phyloP scores from a whole-genome alignment of 2,113 vertebrate genomes.

The Cinclus mexicanus region DNA sequence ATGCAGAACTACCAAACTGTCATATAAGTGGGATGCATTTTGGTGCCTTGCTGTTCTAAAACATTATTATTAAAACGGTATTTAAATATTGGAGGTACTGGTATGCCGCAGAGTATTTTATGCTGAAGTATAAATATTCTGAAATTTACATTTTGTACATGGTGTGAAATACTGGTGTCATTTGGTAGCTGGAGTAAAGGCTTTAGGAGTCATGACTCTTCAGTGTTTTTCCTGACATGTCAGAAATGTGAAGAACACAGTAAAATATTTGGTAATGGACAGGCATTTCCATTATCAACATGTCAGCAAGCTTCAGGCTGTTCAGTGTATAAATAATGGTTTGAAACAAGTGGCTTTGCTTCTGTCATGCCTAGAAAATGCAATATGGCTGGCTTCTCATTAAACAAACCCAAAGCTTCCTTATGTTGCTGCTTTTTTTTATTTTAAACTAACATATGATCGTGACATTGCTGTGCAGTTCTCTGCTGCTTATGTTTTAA shows the following conservation, averaged over 20 bases:
- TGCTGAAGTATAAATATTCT: not conserved
- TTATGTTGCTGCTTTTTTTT: conserved; percentile 54
- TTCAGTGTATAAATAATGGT: conserved; percentile 16
- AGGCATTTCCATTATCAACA: not conserved
- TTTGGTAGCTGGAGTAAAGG: not conserved
- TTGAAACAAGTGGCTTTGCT: conserved; percentile 62
- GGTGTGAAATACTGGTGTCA: not conserved
- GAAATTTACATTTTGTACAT: not conserved
- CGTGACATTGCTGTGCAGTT: conserved; percentile 78
- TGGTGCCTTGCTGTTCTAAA: not conserved
- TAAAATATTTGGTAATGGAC: conserved; percentile 21
- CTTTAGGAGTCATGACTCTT: not conserved
- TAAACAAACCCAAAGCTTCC: conserved; percentile 51
- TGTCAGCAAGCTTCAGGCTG: conserved; percentile 18
- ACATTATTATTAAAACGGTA: not conserved
- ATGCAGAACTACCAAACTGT: not conserved
- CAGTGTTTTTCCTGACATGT: not conserved
- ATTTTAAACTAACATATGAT: conserved; percentile 72
- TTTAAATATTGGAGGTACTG: not conserved
- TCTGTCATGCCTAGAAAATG: conserved; percentile 39
- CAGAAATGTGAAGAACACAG: not conserved
- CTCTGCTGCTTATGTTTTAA: conserved; percentile 83
- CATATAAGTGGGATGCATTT: not conserved
- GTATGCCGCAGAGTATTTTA: not conserved
- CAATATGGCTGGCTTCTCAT: conserved; percentile 63